These are phyloP conservation scores for Caenorhabditis parvicauda DNA, from an alignment of 2,888 invertebrate genomes.

Conservation along the genomic window DNA sequence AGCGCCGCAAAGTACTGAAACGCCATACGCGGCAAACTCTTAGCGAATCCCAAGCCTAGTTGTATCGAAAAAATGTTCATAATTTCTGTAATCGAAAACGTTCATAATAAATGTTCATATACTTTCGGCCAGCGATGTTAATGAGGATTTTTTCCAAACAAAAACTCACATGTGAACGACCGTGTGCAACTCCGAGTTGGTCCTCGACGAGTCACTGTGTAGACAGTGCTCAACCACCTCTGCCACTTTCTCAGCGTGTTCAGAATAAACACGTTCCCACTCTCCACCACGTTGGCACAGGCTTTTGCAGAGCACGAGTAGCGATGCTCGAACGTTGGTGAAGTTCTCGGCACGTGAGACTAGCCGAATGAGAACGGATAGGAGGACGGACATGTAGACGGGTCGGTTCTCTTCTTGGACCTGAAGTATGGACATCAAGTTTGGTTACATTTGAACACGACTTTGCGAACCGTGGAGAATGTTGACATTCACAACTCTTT, in stretches of 20 bases:
- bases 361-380: conserved; percentile 37
- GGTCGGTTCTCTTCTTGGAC: conserved; percentile 44
- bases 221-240: conserved; percentile 18
- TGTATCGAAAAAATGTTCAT: no score
- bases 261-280: conserved; percentile 42
- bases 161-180: conserved; percentile 27
- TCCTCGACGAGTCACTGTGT: conserved; percentile 28
- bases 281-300: conserved; percentile 35
- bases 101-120: no score
- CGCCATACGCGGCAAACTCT: no score
- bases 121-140: no score
- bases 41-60: no score
- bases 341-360: conserved; percentile 39
- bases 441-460: no score
- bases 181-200: conserved; percentile 25
- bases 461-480: no score
- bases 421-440: conserved; percentile 19
- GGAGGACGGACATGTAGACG: conserved; percentile 44
- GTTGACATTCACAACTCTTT: no score
- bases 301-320: conserved; percentile 43
- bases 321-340: conserved; percentile 51
- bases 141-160: neutral
- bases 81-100: no score
- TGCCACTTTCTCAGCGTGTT: conserved; percentile 34
- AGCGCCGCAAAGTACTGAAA: no score